Evolutionary conservation across 2,113 vertebrate species (phyloP), one percentile per base, ranked within the genome.

Genomic region (Corythornis vintsioides): DNA sequence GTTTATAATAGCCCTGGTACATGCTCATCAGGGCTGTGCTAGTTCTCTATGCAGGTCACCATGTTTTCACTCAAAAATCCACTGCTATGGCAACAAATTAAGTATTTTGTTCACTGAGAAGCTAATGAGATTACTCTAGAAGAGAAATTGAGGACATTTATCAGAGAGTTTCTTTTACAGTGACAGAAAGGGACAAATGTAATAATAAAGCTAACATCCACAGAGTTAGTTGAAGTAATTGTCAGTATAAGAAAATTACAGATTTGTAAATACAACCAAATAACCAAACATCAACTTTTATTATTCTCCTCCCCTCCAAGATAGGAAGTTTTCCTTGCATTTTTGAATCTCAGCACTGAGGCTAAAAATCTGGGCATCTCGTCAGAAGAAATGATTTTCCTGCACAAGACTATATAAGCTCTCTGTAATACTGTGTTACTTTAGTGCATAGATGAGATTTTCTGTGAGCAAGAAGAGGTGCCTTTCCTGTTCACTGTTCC

Each of bases 61-160:
- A 65, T 48, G 48, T 86, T 84, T 60, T 89, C 89, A 86, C 86
- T 79, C n/a, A 56, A 66, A 67, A 81, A 40, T 71, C 55, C 29
- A 83, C 57, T 96, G 85, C 86, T 92, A 93, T 94, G 76, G 95
- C 70, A 95, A 95, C 88, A 93, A 90, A 95, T 91, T 79, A 95
- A 77, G 42, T 71, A 88, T 92, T 93, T 88, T 88, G 35, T 74
- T 93, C 85, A 70, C 72, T 90, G 88, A 65, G 42, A 74, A 31
- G 57, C 65, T 96, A 94, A 97, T 90, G 76, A 90, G 65, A 88
- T 96, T 94, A 90, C 35, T 69, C 42, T 57, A 71, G 69, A 87
- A 78, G 66, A 92, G 69, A 89, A 89, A 93, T 70, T 35, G 47
- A 92, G 65, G 53, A 7, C 64, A 83, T 92, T 93, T 93, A 74